phyloP scores from a whole-genome alignment of 2,113 vertebrate species.

The Menura novaehollandiae region DNA sequence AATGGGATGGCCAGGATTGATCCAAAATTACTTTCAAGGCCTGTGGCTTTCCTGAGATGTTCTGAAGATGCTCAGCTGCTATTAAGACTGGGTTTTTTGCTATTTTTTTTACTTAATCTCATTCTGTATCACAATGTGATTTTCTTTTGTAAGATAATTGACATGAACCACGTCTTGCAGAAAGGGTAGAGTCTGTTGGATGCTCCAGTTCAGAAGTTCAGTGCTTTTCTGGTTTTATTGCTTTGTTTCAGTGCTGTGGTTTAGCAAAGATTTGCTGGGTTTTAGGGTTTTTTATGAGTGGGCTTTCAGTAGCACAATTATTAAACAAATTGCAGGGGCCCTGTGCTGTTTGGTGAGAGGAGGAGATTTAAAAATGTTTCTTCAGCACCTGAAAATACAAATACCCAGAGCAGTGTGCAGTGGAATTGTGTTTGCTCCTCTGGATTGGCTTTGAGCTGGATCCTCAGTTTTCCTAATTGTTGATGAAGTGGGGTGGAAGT shows the following conservation, averaged over 20 bases:
- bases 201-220: not conserved
- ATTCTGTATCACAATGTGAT: not conserved
- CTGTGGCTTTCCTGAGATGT: not conserved
- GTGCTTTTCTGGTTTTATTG: not conserved
- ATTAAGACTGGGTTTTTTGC: not conserved
- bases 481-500: not conserved
- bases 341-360: not conserved
- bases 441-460: not conserved
- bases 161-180: not conserved
- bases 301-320: not conserved
- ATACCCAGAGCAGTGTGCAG: not conserved
- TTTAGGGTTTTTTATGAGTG: not conserved
- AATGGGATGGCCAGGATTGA: not conserved
- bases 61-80: not conserved
- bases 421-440: not conserved
- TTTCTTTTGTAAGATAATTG: not conserved
- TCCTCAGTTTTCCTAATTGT: not conserved
- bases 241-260: not conserved
- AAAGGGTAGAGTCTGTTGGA: not conserved
- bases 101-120: not conserved
- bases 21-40: not conserved
- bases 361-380: not conserved
- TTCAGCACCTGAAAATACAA: not conserved
- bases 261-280: not conserved
- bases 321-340: not conserved